phyloP scores from a whole-genome alignment of 2,888 invertebrate species.

The Coelogynopora nodosa region DNA sequence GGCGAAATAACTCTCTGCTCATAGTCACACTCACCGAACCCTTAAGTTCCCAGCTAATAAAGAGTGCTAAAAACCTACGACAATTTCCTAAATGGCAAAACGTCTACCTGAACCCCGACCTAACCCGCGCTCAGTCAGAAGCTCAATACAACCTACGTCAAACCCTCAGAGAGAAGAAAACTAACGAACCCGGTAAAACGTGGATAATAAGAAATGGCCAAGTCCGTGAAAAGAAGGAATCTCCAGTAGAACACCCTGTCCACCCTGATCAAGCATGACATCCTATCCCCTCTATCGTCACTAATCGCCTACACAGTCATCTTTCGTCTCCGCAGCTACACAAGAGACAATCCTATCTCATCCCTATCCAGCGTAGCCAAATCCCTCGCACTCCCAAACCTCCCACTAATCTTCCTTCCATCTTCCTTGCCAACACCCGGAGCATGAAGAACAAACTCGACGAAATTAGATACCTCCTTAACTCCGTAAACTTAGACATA shows the following conservation, averaged over 20 bases:
- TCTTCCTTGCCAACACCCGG: conserved; percentile 24
- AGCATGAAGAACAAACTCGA: conserved; percentile 19
- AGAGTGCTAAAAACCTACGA: neutral
- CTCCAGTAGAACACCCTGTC: neutral
- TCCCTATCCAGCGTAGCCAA: conserved; percentile 23
- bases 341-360: conserved; percentile 19
- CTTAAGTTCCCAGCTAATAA: neutral
- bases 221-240: neutral
- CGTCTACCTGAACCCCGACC: neutral
- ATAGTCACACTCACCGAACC: neutral
- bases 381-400: conserved; percentile 14
- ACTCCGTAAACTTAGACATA: conserved; percentile 22
- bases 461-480: conserved; percentile 25
- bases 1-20: neutral
- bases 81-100: neutral
- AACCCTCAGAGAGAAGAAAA: neutral
- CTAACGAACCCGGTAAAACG: neutral
- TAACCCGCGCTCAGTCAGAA: neutral
- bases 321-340: conserved; percentile 14
- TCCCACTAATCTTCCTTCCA: conserved; percentile 28
- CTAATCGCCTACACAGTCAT: neutral
- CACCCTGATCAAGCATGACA: neutral
- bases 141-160: neutral
- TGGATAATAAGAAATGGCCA: neutral
- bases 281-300: neutral